A percentile compares a stretch with the other conserved stretches of the same genome.
These are phyloP conservation scores for Tetragonula clypearis DNA, from an alignment of 1,140 invertebrate genomes.

Conservation along the genomic window DNA sequence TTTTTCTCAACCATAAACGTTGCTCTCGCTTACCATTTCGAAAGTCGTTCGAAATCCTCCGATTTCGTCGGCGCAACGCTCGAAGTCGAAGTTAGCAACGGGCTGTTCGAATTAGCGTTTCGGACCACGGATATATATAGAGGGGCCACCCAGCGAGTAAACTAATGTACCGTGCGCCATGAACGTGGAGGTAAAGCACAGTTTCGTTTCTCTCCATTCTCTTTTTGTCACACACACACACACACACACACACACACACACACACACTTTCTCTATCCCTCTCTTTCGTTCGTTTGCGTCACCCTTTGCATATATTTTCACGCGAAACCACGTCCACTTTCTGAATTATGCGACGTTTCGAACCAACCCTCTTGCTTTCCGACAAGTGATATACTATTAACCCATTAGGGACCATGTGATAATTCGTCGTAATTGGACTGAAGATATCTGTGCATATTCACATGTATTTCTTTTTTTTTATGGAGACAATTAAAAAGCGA, in stretches of 20 bases:
- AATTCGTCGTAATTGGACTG: no score
- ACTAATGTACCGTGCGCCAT: conserved; percentile 71
- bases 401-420: neutral
- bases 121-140: conserved; percentile 76
- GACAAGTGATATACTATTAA: conserved; percentile 12
- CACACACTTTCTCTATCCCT: neutral
- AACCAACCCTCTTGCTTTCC: neutral
- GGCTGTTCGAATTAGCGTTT: conserved; percentile 75
- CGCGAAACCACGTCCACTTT: neutral
- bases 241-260: neutral
- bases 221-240: conserved; percentile 18
- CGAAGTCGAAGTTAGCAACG: conserved; percentile 56
- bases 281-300: conserved; percentile 1
- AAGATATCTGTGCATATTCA: no score
- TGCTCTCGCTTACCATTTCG: neutral
- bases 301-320: conserved; percentile 20
- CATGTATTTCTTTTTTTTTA: no score
- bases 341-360: neutral
- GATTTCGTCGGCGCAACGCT: conserved; percentile 11
- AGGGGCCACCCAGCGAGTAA: conserved; percentile 74
- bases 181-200: conserved; percentile 44
- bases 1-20: no score
- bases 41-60: conserved; percentile 12
- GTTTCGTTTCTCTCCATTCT: conserved; percentile 53
- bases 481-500: no score